These are phyloP conservation scores for Schizaphis graminum DNA, from an alignment of 2,888 invertebrate species.

Conservation along the genomic window DNA sequence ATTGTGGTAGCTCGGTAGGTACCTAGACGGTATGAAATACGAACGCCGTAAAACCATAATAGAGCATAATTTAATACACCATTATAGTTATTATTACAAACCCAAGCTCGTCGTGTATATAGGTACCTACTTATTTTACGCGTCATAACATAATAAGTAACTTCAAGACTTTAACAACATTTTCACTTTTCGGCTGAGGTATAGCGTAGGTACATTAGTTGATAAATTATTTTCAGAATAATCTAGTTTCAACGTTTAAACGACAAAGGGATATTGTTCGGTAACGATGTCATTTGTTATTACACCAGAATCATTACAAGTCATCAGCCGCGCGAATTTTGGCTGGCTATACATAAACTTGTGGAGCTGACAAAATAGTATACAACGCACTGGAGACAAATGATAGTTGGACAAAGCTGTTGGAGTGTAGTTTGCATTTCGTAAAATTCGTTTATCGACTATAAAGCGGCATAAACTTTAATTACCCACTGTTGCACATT, in stretches of 20 bases:
- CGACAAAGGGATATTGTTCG: not conserved
- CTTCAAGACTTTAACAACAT: not conserved
- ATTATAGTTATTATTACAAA: not conserved
- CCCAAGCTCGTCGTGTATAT: not conserved
- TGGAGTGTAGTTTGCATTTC: not conserved
- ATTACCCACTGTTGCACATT: not conserved
- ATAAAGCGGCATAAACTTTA: not conserved
- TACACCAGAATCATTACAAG: not conserved
- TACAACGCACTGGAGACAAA: not conserved
- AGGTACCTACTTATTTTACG: not conserved
- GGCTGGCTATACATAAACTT: not conserved
- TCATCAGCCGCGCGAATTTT: not conserved
- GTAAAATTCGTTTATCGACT: not conserved
- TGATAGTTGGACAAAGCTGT: not conserved
- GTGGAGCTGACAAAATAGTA: not conserved
- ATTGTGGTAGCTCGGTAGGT: not conserved
- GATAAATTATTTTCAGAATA: not conserved
- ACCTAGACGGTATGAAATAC: not conserved
- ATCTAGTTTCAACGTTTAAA: not conserved
- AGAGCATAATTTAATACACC: not conserved
- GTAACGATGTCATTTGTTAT: constrained; percentile 11
- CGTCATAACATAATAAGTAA: not conserved
- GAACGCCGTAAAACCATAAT: not conserved
- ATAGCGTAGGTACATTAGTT: not conserved
- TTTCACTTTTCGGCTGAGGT: not conserved